phyloP scores from a whole-genome alignment of 2,113 vertebrate species.

The Paracanthobrama guichenoti region DNA sequence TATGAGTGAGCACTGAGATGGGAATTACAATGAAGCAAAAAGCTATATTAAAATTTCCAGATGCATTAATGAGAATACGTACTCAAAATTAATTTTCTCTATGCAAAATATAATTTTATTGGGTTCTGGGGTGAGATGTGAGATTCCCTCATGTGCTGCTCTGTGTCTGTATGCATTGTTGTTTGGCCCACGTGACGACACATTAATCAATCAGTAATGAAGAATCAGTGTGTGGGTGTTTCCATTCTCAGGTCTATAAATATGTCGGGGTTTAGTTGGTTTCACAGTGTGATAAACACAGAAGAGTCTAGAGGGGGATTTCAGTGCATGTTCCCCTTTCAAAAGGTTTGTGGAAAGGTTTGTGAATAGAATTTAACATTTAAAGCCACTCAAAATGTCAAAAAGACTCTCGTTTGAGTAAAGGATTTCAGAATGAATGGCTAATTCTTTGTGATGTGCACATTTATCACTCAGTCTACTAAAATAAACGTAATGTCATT shows the following conservation, averaged over 20 bases:
- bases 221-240: slow-evolving; percentile 51
- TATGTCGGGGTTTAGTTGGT: not conserved
- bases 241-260: slow-evolving; percentile 1
- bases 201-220: not conserved
- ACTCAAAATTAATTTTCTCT: not conserved
- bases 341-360: not conserved
- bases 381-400: not conserved
- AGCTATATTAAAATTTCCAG: not conserved
- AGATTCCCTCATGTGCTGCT: not conserved
- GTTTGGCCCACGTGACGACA: not conserved
- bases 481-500: not conserved
- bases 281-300: slow-evolving; percentile 11
- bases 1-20: no score
- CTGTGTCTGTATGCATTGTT: not conserved
- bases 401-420: not conserved
- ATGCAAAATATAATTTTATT: not conserved
- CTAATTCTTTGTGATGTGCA: not conserved
- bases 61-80: not conserved
- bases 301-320: slow-evolving; percentile 26
- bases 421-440: not conserved
- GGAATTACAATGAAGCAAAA: no score
- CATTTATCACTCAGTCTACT: not conserved
- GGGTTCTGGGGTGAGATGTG: not conserved
- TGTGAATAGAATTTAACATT: not conserved
- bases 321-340: slow-evolving; percentile 19